Evolutionary conservation across 2,888 invertebrate genomes (phyloP).

Genomic region (Habrosyne pyritoides): DNA sequence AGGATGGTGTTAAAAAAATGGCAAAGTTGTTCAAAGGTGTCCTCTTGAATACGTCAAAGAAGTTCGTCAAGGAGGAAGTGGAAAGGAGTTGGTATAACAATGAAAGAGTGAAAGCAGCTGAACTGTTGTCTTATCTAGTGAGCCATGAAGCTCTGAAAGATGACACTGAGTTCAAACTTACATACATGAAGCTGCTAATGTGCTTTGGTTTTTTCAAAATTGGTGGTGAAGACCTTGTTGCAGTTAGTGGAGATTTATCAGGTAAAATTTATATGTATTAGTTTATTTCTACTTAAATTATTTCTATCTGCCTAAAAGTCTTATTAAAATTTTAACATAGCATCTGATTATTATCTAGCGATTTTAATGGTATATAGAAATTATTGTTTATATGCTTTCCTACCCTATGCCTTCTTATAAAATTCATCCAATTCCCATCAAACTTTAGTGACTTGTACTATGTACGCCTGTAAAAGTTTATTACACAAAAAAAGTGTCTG

Average conservation of each 20-base stretch:
- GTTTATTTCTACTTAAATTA: neutral
- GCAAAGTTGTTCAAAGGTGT: constrained; percentile 85
- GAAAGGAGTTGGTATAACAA: constrained; percentile 86
- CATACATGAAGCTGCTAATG: constrained; percentile 86
- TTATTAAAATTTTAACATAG: no score
- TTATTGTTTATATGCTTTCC: no score
- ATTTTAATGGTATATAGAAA: no score
- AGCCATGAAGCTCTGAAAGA: constrained; percentile 78
- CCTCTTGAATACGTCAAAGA: constrained; percentile 80
- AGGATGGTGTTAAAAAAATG: constrained; percentile 85
- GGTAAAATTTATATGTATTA: constrained; percentile 68
- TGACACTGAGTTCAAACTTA: constrained; percentile 86
- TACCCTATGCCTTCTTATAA: no score
- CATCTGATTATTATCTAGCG: no score
- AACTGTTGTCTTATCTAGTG: constrained; percentile 74
- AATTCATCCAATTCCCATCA: no score
- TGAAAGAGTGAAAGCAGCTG: constrained; percentile 87
- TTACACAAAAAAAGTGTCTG: no score
- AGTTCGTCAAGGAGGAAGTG: constrained; percentile 72
- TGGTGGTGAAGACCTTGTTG: constrained; percentile 70
- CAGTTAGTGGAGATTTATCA: constrained; percentile 84
- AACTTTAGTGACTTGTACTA: no score
- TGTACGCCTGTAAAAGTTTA: no score
- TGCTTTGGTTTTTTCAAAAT: constrained; percentile 86
- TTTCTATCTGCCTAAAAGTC: constrained; percentile 2